These are phyloP conservation scores for Tragelaphus imberbis DNA, from an alignment of 2,113 vertebrate genomes.

Conservation along the genomic window DNA sequence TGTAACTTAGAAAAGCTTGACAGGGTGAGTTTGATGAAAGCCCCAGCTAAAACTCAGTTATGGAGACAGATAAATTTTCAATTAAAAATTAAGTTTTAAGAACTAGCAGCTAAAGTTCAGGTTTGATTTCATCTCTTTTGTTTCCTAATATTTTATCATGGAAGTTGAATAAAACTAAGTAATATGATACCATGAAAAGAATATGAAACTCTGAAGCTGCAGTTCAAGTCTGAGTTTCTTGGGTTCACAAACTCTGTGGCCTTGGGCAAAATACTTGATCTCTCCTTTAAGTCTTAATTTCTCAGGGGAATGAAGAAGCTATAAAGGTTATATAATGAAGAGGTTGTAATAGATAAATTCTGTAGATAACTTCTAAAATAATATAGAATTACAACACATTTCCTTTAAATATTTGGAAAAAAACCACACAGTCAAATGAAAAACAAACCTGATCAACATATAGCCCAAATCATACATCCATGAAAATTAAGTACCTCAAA, in stretches of 20 bases:
- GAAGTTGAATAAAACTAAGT: neutral
- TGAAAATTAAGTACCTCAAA: slow-evolving; percentile 1
- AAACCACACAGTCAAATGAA: neutral
- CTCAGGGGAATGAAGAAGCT: neutral
- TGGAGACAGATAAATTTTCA: neutral
- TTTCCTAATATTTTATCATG: neutral
- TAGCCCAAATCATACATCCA: neutral
- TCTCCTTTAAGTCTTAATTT: neutral
- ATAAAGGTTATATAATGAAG: neutral
- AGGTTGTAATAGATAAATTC: neutral
- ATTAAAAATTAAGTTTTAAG: neutral
- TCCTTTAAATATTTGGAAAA: neutral
- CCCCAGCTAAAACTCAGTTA: neutral
- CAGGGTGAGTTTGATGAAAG: neutral
- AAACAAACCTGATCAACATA: neutral
- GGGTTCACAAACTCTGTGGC: neutral
- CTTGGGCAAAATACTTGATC: neutral
- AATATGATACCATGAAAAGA: neutral
- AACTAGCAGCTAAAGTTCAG: neutral
- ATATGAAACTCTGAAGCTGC: neutral
- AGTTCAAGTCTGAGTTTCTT: neutral
- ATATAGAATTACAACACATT: neutral
- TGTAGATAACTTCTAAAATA: neutral
- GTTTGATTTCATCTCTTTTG: neutral
- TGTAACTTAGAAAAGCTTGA: neutral